These are phyloP conservation scores for Mamestra configurata DNA, from an alignment of 1,140 invertebrate species.

Conservation along the genomic window DNA sequence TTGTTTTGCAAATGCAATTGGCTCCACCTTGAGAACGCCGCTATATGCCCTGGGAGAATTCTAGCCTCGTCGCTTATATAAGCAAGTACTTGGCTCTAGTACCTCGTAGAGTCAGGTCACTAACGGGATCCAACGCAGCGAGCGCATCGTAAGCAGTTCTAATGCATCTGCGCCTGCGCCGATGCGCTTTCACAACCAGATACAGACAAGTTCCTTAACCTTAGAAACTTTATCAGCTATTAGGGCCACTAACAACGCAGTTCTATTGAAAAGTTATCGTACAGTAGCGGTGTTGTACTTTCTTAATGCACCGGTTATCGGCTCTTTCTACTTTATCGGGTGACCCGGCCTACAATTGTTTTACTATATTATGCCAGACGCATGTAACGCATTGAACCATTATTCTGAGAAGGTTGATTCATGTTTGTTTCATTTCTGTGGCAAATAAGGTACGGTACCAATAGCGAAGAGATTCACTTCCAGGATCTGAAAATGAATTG, in stretches of 20 bases:
- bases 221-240: constrained; percentile 72
- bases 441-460: neutral
- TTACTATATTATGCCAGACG: constrained; percentile 47
- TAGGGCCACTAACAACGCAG: constrained; percentile 64
- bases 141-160: constrained; percentile 72
- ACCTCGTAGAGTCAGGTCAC: constrained; percentile 69
- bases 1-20: constrained; percentile 43
- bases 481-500: constrained; percentile 15
- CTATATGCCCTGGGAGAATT: constrained; percentile 30
- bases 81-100: constrained; percentile 54
- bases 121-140: constrained; percentile 75
- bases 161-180: constrained; percentile 74
- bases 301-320: constrained; percentile 77
- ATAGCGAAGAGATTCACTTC: neutral
- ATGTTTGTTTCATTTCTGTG: neutral
- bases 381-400: constrained; percentile 23
- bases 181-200: constrained; percentile 66
- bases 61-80: constrained; percentile 45
- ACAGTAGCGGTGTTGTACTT: constrained; percentile 67
- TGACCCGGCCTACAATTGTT: constrained; percentile 70
- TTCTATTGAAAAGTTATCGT: constrained; percentile 58
- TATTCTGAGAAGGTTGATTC: constrained; percentile 33
- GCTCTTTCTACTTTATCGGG: constrained; percentile 69
- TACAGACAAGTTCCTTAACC: constrained; percentile 77
- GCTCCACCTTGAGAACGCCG: constrained; percentile 36